Evolutionary conservation across 2,797 vertebrate genomes (phyloP).

Genomic region (Alectoris magna): DNA sequence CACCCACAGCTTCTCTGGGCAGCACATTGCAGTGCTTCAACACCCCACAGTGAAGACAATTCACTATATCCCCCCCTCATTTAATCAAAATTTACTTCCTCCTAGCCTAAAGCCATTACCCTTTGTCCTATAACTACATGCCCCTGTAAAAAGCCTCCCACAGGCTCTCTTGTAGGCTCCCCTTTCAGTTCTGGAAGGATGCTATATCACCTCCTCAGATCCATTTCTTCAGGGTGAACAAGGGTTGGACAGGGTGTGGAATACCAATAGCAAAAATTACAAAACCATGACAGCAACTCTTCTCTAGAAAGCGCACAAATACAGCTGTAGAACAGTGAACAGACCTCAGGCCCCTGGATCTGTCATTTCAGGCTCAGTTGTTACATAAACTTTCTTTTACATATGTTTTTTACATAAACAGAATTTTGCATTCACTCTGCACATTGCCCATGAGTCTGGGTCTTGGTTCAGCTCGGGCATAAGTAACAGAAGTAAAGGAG

Average conservation of each 20-base stretch:
- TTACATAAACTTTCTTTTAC: not conserved
- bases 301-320: not conserved
- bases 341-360: not conserved
- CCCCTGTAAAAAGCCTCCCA: not conserved
- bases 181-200: too few relatives aligned
- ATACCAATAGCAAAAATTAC: too few relatives aligned
- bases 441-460: not conserved
- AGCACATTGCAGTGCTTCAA: not conserved
- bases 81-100: not conserved
- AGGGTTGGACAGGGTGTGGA: too few relatives aligned
- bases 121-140: not conserved
- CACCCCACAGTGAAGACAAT: not conserved
- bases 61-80: too few relatives aligned
- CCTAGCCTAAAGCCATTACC: not conserved
- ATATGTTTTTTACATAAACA: not conserved
- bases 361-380: not conserved
- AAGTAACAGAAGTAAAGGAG: not conserved
- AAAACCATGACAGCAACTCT: too few relatives aligned
- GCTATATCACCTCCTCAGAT: too few relatives aligned
- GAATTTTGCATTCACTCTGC: not conserved
- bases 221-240: too few relatives aligned
- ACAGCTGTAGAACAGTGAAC: not conserved
- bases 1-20: not conserved
- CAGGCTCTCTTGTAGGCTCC: too few relatives aligned
- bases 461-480: not conserved